These are phyloP conservation scores for Zygaena filipendulae DNA, from an alignment of 2,888 invertebrate genomes.

Conservation along the genomic window DNA sequence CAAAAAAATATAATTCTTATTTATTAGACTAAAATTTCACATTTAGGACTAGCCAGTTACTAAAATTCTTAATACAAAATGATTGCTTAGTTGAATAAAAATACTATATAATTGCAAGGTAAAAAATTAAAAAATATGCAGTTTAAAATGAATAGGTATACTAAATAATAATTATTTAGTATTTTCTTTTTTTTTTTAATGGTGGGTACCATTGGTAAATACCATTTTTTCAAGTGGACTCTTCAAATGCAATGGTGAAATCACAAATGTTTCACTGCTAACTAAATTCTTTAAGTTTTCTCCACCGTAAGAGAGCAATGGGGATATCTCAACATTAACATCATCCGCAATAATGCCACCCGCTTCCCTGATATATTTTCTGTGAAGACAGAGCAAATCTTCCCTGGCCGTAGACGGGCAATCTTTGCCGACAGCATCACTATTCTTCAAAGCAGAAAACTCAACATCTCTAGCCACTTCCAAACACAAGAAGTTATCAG, in stretches of 20 bases:
- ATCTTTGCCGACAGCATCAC: slow-evolving; percentile 87
- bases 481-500: slow-evolving; percentile 91
- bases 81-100: no score
- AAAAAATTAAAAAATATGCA: no score
- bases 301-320: slow-evolving; percentile 89
- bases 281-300: slow-evolving; percentile 81
- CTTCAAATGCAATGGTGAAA: slow-evolving; percentile 71
- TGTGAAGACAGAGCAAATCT: slow-evolving; percentile 81
- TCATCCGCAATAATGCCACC: slow-evolving; percentile 78
- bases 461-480: slow-evolving; percentile 93
- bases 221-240: no score
- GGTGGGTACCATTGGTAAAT: no score
- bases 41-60: no score
- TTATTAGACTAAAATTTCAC: no score
- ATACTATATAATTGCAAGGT: no score
- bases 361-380: slow-evolving; percentile 81
- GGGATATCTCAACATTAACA: slow-evolving; percentile 90
- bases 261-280: slow-evolving; percentile 72
- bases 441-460: slow-evolving; percentile 97
- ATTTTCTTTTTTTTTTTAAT: no score
- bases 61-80: no score
- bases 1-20: no score
- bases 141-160: no score
- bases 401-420: slow-evolving; percentile 88
- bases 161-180: no score